These are phyloP conservation scores for Drosophila anomalata DNA, from an alignment of 2,888 invertebrate genomes.

Conservation along the genomic window DNA sequence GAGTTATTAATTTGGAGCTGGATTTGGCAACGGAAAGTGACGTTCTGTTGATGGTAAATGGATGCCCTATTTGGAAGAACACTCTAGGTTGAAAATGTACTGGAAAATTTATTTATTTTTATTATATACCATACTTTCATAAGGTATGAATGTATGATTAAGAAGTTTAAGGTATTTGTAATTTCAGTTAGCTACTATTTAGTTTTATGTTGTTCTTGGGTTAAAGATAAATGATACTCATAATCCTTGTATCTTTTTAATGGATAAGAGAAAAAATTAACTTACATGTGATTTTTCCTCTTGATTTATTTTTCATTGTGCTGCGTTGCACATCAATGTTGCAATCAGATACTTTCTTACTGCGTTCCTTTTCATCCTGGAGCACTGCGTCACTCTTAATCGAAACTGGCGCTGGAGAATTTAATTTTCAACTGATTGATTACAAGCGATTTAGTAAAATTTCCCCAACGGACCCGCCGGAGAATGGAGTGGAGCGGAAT, in stretches of 20 bases:
- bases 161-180: too few species aligned
- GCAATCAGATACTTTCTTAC: not conserved
- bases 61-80: conserved; percentile 36
- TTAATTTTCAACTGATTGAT: conserved; percentile 81
- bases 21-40: conserved; percentile 44
- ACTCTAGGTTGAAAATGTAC: not conserved
- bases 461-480: conserved; percentile 54
- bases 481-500: conserved; percentile 3
- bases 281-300: not conserved
- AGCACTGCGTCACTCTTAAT: conserved; percentile 74
- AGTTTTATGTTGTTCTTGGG: not conserved
- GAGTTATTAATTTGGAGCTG: conserved; percentile 66
- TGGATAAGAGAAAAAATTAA: not conserved
- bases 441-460: conserved; percentile 74
- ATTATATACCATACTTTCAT: too few species aligned
- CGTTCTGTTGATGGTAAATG: conserved; percentile 29
- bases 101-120: not conserved
- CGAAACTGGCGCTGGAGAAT: conserved; percentile 71
- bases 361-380: not conserved
- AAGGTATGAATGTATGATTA: too few species aligned
- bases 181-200: too few species aligned
- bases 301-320: not conserved
- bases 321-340: conserved; percentile 2
- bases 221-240: not conserved
- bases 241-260: not conserved